These are phyloP conservation scores for Alexandromys fortis DNA, from an alignment of 2,113 vertebrate species.

Conservation along the genomic window DNA sequence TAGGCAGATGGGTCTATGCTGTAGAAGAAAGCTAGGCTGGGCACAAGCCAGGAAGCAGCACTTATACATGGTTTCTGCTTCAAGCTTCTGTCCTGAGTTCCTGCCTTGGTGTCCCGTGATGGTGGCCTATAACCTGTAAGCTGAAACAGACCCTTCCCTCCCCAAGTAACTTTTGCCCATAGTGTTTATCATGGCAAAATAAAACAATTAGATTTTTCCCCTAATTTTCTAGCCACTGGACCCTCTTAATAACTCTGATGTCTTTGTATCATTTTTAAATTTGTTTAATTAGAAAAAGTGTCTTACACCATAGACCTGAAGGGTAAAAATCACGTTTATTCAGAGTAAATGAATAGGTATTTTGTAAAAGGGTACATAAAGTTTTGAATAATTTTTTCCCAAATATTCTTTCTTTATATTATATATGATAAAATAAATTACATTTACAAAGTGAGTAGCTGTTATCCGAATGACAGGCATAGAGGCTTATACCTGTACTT, in stretches of 20 bases:
- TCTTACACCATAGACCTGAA: neutral
- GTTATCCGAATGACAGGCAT: neutral
- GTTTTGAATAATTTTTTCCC: constrained; percentile 23
- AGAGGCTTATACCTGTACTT: neutral
- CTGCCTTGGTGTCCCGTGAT: neutral
- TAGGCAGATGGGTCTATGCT: neutral
- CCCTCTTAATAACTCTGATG: neutral
- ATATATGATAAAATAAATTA: neutral
- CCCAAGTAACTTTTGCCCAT: neutral
- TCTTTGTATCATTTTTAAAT: constrained; percentile 30
- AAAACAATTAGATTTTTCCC: neutral
- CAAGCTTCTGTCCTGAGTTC: neutral
- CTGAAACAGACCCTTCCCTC: neutral
- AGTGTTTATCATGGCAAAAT: neutral
- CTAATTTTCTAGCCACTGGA: neutral
- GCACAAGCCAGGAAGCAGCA: neutral
- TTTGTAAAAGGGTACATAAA: constrained; percentile 27
- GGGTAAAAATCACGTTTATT: constrained; percentile 1
- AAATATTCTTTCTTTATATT: neutral
- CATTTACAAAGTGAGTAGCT: neutral
- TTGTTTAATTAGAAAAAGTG: constrained; percentile 25
- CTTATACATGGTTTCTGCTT: neutral
- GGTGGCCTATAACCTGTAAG: neutral
- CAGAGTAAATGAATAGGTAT: neutral
- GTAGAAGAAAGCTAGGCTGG: neutral